phyloP scores from a whole-genome alignment of 2,888 invertebrate species.

The Cloeon dipterum region DNA sequence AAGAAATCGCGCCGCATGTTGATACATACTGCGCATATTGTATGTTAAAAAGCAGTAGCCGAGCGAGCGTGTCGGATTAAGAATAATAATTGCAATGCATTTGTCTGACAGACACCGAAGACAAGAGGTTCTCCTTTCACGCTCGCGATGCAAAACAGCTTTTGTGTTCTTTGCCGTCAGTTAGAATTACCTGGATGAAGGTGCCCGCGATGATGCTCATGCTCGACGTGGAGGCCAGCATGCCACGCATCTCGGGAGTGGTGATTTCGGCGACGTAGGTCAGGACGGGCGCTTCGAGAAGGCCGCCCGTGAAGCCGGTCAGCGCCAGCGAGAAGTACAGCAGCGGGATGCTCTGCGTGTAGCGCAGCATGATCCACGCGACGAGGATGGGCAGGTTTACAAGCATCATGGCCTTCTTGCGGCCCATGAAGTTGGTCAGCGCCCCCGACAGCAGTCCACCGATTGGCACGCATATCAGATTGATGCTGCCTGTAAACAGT shows the following conservation, averaged over 20 bases:
- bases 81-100: too few species aligned
- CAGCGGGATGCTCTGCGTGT: constrained; percentile 32
- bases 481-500: constrained; percentile 32
- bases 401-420: constrained; percentile 50
- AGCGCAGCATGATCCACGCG: constrained; percentile 52
- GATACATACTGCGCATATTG: too few species aligned
- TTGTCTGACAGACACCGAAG: too few species aligned
- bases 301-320: constrained; percentile 51
- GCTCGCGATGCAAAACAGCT: too few species aligned
- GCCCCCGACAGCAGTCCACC: constrained; percentile 54
- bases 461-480: constrained; percentile 49
- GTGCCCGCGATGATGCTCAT: constrained; percentile 53
- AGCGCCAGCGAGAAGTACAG: constrained; percentile 45
- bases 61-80: too few species aligned
- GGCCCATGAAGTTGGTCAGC: constrained; percentile 44
- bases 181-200: neutral
- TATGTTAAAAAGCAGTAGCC: too few species aligned
- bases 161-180: too few species aligned
- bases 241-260: constrained; percentile 53
- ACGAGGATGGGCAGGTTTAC: constrained; percentile 48
- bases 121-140: too few species aligned
- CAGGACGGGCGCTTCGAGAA: constrained; percentile 48
- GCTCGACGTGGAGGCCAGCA: constrained; percentile 48
- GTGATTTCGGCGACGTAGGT: constrained; percentile 61
- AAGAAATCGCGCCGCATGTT: too few species aligned